These are phyloP conservation scores for Charina bottae DNA, from an alignment of 2,113 vertebrate species.

Conservation along the genomic window DNA sequence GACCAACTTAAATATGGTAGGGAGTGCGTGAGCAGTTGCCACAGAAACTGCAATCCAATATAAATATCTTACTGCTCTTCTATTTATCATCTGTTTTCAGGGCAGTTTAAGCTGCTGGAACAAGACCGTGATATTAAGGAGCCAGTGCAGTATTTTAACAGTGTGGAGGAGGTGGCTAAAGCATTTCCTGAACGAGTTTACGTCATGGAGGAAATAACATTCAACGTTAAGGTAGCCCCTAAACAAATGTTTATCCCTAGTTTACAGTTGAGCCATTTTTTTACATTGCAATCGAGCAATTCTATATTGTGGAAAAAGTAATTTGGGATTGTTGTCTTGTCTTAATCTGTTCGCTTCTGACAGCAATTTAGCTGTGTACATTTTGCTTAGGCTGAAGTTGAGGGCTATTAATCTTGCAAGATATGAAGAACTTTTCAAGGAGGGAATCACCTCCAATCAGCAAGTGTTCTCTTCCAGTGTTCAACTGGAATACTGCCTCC, in stretches of 20 bases:
- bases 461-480: constrained; percentile 47
- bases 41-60: constrained; percentile 70
- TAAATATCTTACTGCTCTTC: constrained; percentile 76
- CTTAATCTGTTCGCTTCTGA: constrained; percentile 24
- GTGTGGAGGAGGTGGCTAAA: constrained; percentile 99
- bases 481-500: constrained; percentile 59
- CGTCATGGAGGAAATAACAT: constrained; percentile 99
- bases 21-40: constrained; percentile 61
- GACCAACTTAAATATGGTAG: constrained; percentile 30
- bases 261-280: constrained; percentile 56
- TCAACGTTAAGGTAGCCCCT: constrained; percentile 95
- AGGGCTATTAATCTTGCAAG: constrained; percentile 35
- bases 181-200: constrained; percentile 98
- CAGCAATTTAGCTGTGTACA: constrained; percentile 16
- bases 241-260: constrained; percentile 74
- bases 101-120: constrained; percentile 98
- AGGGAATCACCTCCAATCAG: constrained; percentile 48
- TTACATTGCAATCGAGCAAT: constrained; percentile 34
- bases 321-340: constrained; percentile 37
- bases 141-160: constrained; percentile 97
- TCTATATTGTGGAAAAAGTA: constrained; percentile 49
- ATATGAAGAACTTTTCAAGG: constrained; percentile 28
- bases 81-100: constrained; percentile 78
- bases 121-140: constrained; percentile 99
- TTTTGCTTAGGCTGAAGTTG: constrained; percentile 24